Base-by-base conservation (phyloP, 2,113 vertebrate species). In the Falcunculus frontatus region DNA sequence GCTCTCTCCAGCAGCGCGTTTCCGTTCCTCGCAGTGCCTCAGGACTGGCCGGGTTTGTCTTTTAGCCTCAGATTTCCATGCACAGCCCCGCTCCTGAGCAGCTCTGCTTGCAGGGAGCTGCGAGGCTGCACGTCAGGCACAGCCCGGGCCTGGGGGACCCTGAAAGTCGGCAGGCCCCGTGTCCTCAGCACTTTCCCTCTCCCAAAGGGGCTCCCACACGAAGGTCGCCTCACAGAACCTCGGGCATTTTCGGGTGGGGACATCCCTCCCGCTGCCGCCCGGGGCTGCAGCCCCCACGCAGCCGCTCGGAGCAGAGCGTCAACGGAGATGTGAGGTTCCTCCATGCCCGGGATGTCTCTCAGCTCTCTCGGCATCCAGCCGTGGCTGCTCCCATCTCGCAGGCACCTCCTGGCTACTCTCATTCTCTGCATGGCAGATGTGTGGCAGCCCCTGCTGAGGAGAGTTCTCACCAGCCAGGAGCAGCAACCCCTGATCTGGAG, bases 341-440 rank as follows among this genome's bases (percentile, higher is more conserved):
- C 44, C 46, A 0, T 2, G n/a, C 30, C 0, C 0, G 49, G 7
- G 12, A 11, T 19, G 60, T 53, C 42, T 10, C 41, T 50, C 7
- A 29, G 29, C 19, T 49, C 27, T 10, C 63, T 5, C 62, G 2
- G 50, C 56, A 20, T 10, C 72, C 53, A 3, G 3, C 19, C 2
- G 0, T 5, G 5, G 55, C n/a, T 7, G 50, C 55, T 69, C 64
- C 41, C 39, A 10, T 13, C 47, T 39, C 19, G 0, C 56, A 30
- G 60, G 53, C 35, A 4, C 30, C 56, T 42, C 21, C 82, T 35
- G 75, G 27, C 7, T 10, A 6, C 47, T 4, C 22, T 35, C 47
- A 7, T 33, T 67, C 55, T 14, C 59, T 37, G 30, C 59, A 10
- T 5, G 41, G 47, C 59, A 60, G 41, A 39, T 17, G 18, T 30